phyloP scores from a whole-genome alignment of 2,113 vertebrate genomes.

The Sorex fumeus region DNA sequence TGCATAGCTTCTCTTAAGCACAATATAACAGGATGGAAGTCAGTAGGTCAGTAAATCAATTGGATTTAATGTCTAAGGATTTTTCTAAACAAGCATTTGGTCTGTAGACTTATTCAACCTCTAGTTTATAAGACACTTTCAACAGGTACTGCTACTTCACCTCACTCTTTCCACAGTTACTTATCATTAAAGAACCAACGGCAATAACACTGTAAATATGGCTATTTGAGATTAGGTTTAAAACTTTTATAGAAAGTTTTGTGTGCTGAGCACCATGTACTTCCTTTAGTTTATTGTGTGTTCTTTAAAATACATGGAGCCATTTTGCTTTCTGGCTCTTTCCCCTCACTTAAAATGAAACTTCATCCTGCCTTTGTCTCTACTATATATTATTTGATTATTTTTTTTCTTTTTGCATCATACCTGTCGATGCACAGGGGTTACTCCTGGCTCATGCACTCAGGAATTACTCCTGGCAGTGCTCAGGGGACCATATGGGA shows the following conservation, averaged over 20 bases:
- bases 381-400: too few relatives aligned
- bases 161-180: neutral
- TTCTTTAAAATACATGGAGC: too few relatives aligned
- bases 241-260: neutral
- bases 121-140: neutral
- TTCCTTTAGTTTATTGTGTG: too few relatives aligned
- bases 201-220: neutral
- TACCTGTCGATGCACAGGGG: too few relatives aligned
- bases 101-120: neutral
- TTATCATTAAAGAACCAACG: neutral
- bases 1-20: neutral
- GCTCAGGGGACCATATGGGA: too few relatives aligned
- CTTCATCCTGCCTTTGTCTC: too few relatives aligned
- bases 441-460: too few relatives aligned
- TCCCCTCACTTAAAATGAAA: too few relatives aligned
- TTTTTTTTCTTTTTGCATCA: too few relatives aligned
- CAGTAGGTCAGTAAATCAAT: neutral
- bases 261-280: too few relatives aligned
- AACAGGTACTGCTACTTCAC: neutral
- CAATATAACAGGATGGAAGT: neutral
- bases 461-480: too few relatives aligned
- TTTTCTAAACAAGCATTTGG: neutral
- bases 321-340: too few relatives aligned
- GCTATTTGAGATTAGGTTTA: neutral
- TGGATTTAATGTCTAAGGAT: neutral